A percentile compares a stretch with the other conserved stretches of the same genome.
Conservation (phyloP, 1,140 invertebrate species). For the Drosophila malerkotliana region DNA sequence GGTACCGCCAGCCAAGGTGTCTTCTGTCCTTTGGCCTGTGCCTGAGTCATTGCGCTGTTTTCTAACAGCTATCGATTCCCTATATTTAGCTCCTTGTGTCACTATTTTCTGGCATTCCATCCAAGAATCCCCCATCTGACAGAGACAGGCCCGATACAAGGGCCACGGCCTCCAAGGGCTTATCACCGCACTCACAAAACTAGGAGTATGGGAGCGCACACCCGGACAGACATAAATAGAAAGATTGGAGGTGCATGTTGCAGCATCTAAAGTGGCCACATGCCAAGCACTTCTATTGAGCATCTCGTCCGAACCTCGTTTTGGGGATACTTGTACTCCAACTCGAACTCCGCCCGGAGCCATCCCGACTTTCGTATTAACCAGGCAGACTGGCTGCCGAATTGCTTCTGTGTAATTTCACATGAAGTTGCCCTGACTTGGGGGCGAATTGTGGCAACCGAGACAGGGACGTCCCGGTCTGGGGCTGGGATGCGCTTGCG, state of each 20-base stretch:
- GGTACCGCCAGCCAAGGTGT: constrained; percentile 38
- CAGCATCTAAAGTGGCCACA: constrained; percentile 20
- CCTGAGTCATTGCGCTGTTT: constrained; percentile 5
- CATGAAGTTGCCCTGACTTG: constrained; percentile 20
- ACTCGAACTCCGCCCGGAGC: constrained; percentile 47
- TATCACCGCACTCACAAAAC: not conserved
- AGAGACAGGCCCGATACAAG: too few relatives aligned
- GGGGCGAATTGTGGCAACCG: constrained; percentile 41
- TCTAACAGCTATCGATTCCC: not conserved
- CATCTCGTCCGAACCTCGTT: constrained; percentile 28
- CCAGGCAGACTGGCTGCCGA: constrained; percentile 32
- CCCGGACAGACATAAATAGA: constrained; percentile 29
- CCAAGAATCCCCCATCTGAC: too few relatives aligned
- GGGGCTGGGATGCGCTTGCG: constrained; percentile 42
- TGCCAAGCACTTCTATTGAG: constrained; percentile 45
- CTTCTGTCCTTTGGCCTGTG: not conserved
- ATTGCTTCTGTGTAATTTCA: constrained; percentile 59
- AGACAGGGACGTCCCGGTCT: constrained; percentile 4
- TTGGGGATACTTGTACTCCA: constrained; percentile 6
- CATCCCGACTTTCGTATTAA: constrained; percentile 72
- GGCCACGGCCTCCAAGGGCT: not conserved
- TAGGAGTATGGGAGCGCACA: not conserved
- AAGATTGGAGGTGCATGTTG: constrained; percentile 22
- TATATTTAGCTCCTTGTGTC: not conserved
- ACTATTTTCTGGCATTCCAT: not conserved